Conservation (phyloP, 2,113 vertebrate species). For the Clarias magur region DNA sequence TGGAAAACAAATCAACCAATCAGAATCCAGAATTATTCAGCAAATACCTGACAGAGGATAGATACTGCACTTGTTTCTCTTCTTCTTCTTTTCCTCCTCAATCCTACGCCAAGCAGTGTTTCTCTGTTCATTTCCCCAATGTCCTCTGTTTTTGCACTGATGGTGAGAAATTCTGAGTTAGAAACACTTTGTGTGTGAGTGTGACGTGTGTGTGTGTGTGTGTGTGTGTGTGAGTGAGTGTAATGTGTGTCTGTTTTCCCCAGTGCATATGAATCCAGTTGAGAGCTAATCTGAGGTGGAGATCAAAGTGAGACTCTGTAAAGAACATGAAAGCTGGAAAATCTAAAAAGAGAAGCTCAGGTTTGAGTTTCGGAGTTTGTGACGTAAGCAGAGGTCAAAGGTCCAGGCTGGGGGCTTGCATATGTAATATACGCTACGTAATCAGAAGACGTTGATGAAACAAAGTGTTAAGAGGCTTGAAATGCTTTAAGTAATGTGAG, state of each 20-base stretch:
- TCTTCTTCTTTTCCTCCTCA: not conserved
- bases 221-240: slow-evolving; percentile 9
- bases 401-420: not conserved
- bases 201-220: not conserved
- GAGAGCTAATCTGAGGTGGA: slow-evolving; percentile 51
- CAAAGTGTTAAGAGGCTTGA: not conserved
- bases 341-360: slow-evolving; percentile 19
- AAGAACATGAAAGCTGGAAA: slow-evolving; percentile 41
- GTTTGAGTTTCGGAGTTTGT: slow-evolving; percentile 11
- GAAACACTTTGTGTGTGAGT: slow-evolving; percentile 1
- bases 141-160: not conserved
- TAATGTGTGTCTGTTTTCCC: slow-evolving; percentile 31
- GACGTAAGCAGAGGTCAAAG: not conserved
- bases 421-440: not conserved
- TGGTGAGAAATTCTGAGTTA: not conserved
- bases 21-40: not conserved
- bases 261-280: slow-evolving; percentile 22
- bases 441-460: not conserved
- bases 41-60: no score
- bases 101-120: not conserved
- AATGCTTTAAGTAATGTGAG: not conserved
- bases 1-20: not conserved
- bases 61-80: slow-evolving; percentile 1
- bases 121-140: slow-evolving; percentile 6
- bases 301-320: slow-evolving; percentile 51